Conservation (phyloP, 2,888 invertebrate genomes). For the Drosophila ustulata region DNA sequence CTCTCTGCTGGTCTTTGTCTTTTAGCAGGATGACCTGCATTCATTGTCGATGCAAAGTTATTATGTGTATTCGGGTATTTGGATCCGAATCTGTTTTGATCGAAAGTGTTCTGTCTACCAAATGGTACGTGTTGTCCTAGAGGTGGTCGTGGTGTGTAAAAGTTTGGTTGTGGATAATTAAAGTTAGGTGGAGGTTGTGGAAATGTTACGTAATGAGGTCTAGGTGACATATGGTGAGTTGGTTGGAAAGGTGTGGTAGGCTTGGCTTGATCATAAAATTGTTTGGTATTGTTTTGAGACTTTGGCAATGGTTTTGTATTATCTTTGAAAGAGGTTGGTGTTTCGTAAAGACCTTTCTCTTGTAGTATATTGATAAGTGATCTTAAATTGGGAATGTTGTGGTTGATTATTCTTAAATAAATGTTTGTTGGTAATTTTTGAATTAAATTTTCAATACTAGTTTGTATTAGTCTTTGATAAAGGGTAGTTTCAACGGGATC, state of each 20-base stretch:
- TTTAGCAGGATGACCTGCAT: not conserved
- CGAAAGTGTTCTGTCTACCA: not conserved
- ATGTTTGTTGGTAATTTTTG: too few relatives aligned
- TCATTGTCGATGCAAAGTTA: too few relatives aligned
- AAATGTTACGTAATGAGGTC: too few relatives aligned
- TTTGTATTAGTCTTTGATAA: too few relatives aligned
- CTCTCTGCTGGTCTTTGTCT: not conserved
- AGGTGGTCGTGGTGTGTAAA: not conserved
- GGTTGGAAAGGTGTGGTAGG: not conserved
- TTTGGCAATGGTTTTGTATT: too few relatives aligned
- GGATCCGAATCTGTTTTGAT: not conserved
- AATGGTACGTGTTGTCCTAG: not conserved
- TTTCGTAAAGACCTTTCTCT: constrained; percentile 12
- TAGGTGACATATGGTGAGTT: too few relatives aligned
- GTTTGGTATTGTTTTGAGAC: too few relatives aligned
- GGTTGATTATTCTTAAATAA: too few relatives aligned
- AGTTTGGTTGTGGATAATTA: not conserved
- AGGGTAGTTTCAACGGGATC: too few relatives aligned
- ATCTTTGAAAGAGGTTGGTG: not conserved
- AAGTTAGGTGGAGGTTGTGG: not conserved
- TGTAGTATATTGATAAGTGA: constrained; percentile 3
- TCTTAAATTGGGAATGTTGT: too few relatives aligned
- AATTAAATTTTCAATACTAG: too few relatives aligned
- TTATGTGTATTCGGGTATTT: not conserved
- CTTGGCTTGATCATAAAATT: not conserved